Evolutionary conservation across 1,140 invertebrate species (phyloP).

Genomic region (Mercenaria mercenaria): DNA sequence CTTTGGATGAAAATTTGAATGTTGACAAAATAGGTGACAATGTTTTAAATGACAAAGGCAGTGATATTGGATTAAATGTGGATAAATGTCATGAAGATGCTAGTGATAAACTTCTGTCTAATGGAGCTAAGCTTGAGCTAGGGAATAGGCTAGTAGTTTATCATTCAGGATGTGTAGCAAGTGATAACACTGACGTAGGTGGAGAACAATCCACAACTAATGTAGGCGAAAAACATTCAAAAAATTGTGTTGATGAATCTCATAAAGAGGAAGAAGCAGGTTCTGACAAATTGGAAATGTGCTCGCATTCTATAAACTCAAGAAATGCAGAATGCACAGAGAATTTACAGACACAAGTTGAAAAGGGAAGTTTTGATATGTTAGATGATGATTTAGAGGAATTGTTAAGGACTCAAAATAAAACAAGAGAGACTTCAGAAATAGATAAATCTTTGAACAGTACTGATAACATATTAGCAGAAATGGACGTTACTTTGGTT

Average conservation of each 20-base stretch:
- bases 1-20: neutral
- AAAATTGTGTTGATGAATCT: too few relatives aligned
- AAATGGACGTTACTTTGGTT: neutral
- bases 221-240: too few relatives aligned
- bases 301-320: neutral
- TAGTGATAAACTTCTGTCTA: too few relatives aligned
- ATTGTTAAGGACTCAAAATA: slow-evolving; percentile 7
- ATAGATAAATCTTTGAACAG: neutral
- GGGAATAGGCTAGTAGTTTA: neutral
- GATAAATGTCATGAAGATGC: neutral
- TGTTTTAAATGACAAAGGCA: neutral
- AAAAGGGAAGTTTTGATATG: slow-evolving; percentile 50
- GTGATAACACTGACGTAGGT: neutral
- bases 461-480: slow-evolving; percentile 12
- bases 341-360: neutral
- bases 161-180: neutral
- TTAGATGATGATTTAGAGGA: slow-evolving; percentile 48
- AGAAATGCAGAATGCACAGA: neutral
- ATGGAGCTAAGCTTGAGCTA: neutral
- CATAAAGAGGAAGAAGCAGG: too few relatives aligned
- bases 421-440: neutral
- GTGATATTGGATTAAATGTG: too few relatives aligned
- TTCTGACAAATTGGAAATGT: too few relatives aligned
- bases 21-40: neutral
- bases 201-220: too few relatives aligned